Percentiles rank a stretch among this genome's conserved stretches.
These are phyloP conservation scores for Serilophus lunatus DNA, from an alignment of 2,113 vertebrate genomes.

Conservation along the genomic window DNA sequence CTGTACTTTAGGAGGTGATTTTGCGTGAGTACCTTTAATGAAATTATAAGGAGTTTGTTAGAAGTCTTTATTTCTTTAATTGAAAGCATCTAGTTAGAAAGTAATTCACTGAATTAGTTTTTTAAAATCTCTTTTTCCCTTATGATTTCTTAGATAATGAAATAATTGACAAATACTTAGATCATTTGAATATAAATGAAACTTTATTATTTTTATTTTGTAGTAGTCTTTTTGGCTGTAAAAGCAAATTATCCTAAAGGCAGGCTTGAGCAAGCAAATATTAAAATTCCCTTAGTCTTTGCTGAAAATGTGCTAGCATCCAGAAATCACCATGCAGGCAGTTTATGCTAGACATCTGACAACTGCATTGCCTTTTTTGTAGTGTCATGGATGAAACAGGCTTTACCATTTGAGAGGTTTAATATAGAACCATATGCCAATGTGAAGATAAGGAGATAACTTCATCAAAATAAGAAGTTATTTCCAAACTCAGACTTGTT, in stretches of 20 bases:
- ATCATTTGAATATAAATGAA: neutral
- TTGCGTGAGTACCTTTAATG: conserved; percentile 83
- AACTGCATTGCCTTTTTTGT: neutral
- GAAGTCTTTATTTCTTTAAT: neutral
- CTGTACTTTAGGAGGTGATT: conserved; percentile 96
- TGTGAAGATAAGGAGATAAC: neutral
- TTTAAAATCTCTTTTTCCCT: fast-evolving
- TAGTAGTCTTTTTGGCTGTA: neutral
- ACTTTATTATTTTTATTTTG: neutral
- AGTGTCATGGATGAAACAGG: neutral
- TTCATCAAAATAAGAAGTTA: no score
- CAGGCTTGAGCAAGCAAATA: neutral
- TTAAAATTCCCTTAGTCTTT: neutral
- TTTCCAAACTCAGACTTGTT: neutral
- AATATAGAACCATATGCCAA: neutral
- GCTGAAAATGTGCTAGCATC: neutral
- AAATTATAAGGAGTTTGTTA: neutral
- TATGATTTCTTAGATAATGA: neutral
- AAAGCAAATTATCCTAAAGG: neutral
- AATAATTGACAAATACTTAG: neutral
- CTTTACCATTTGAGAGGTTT: neutral
- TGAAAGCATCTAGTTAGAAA: neutral
- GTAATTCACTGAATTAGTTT: neutral
- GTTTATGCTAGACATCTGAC: neutral
- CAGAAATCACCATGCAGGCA: neutral